Percentiles rank a stretch among this genome's conserved stretches.
Evolutionary conservation across 2,888 invertebrate species (phyloP).

Genomic region (Caenorhabditis macrosperma): DNA sequence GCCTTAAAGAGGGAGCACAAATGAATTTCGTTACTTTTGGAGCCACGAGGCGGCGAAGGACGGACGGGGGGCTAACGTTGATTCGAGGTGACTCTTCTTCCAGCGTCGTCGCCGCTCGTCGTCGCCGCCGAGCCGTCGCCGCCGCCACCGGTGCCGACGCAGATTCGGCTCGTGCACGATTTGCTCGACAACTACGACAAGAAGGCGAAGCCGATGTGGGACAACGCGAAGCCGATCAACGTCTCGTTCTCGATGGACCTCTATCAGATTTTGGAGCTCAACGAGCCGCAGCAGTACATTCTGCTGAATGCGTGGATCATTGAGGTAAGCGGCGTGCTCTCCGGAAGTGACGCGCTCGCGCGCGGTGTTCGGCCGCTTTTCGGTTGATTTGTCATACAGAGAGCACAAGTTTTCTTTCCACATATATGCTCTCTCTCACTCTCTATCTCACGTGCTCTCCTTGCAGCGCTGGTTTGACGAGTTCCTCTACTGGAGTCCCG

Average conservation of each 20-base stretch:
- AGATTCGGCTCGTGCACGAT: slow-evolving; percentile 70
- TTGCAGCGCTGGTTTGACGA: slow-evolving; percentile 79
- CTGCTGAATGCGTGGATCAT: slow-evolving; percentile 79
- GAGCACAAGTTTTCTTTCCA: slow-evolving; percentile 8
- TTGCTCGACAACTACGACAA: slow-evolving; percentile 71
- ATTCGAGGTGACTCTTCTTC: background rate
- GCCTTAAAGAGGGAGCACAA: too few relatives aligned
- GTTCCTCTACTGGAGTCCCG: slow-evolving; percentile 77
- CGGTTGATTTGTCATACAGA: too few relatives aligned
- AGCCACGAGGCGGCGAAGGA: slow-evolving; percentile 7
- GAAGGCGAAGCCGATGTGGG: slow-evolving; percentile 79
- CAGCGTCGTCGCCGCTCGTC: too few relatives aligned
- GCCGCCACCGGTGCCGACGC: slow-evolving; percentile 58
- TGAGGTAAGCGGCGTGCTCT: slow-evolving; percentile 71
- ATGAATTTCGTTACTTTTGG: slow-evolving; percentile 39
- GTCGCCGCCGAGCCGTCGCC: too few relatives aligned
- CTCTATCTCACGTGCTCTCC: background rate
- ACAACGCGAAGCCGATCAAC: slow-evolving; percentile 77
- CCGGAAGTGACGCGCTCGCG: slow-evolving; percentile 31
- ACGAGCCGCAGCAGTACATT: slow-evolving; percentile 79
- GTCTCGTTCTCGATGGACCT: slow-evolving; percentile 79
- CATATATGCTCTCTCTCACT: too few relatives aligned
- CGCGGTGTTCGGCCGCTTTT: slow-evolving; percentile 41
- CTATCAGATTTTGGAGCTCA: slow-evolving; percentile 79
- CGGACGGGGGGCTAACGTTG: background rate